phyloP scores from a whole-genome alignment of 2,797 vertebrate species.

The Botia almorhae region DNA sequence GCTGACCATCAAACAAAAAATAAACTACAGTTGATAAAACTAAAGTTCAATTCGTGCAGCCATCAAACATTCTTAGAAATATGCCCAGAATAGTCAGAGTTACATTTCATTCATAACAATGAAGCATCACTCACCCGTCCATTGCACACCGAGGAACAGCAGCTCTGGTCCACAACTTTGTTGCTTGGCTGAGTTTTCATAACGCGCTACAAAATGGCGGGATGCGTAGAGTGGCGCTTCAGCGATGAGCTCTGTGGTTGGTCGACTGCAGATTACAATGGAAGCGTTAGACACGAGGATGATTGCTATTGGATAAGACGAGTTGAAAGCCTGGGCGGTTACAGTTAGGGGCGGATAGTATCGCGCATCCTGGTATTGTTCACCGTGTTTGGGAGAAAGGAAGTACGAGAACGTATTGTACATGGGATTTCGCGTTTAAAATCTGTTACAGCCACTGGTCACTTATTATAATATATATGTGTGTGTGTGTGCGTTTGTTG shows the following conservation, averaged over 20 bases:
- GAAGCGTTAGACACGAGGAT: constrained; percentile 43
- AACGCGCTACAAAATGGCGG: constrained; percentile 68
- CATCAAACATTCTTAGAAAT: no score
- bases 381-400: constrained; percentile 8
- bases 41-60: background rate
- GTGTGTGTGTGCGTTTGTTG: no score
- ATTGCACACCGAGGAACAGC: constrained; percentile 95
- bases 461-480: no score
- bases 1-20: background rate
- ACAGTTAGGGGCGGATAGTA: constrained; percentile 18
- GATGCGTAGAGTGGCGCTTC: constrained; percentile 54
- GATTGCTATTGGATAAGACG: constrained; percentile 57
- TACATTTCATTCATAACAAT: background rate
- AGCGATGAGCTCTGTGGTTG: constrained; percentile 52
- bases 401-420: background rate
- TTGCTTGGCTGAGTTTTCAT: constrained; percentile 66
- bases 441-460: no score
- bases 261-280: constrained; percentile 34
- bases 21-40: background rate
- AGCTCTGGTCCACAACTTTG: constrained; percentile 73
- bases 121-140: constrained; percentile 90
- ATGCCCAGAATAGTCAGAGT: background rate
- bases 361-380: constrained; percentile 13
- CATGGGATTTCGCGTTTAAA: no score
- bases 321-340: constrained; percentile 55